phyloP scores from a whole-genome alignment of 2,797 vertebrate genomes.

The Mallotus villosus region DNA sequence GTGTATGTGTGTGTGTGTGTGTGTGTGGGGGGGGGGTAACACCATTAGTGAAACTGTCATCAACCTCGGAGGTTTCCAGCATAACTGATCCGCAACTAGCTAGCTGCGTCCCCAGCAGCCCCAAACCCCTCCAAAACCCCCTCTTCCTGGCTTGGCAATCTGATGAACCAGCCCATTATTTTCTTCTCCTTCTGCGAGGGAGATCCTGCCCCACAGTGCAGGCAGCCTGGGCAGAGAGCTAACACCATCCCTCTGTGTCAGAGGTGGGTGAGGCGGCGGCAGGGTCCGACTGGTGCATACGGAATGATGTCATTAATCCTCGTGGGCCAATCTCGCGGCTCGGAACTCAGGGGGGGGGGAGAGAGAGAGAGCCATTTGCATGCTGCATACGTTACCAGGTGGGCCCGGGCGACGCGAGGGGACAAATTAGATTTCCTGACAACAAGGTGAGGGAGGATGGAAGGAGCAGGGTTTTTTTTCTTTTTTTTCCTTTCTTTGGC shows the following conservation, averaged over 20 bases:
- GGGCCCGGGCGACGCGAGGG: conserved; percentile 81
- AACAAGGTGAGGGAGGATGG: conserved; percentile 88
- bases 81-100: conserved; percentile 77
- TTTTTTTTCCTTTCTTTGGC: background rate
- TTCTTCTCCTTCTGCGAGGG: conserved; percentile 83
- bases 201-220: conserved; percentile 82
- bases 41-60: conserved; percentile 55
- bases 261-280: conserved; percentile 96
- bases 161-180: conserved; percentile 95
- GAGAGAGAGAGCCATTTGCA: conserved; percentile 80
- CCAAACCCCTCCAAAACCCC: conserved; percentile 51
- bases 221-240: conserved; percentile 89
- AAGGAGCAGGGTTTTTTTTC: conserved; percentile 65
- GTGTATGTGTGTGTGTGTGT: background rate
- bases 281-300: conserved; percentile 85
- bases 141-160: conserved; percentile 91
- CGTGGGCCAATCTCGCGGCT: conserved; percentile 86
- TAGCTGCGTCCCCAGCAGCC: no score
- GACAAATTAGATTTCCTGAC: conserved; percentile 99
- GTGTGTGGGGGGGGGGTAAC: conserved; percentile 22
- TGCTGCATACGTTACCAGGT: conserved; percentile 96
- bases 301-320: conserved; percentile 99
- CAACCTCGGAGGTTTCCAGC: conserved; percentile 55
- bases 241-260: conserved; percentile 98
- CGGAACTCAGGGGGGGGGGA: background rate